Base-by-base conservation (phyloP, 2,113 vertebrate genomes). In the Perca flavescens region DNA sequence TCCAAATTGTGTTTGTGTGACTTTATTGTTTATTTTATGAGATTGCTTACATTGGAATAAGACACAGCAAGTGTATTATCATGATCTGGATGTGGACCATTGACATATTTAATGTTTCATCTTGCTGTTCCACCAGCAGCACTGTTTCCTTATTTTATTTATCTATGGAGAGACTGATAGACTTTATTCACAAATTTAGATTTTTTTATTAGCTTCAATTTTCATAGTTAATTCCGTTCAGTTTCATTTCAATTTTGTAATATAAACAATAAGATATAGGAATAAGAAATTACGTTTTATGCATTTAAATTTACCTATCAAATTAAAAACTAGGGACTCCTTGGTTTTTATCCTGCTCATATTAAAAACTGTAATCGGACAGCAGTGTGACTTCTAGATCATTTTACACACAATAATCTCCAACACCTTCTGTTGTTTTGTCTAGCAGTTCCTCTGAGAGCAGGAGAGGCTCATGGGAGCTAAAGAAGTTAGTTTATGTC, bases 401-500 rank as follows among this genome's bases (percentile, higher is more conserved):
- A 53, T 60, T 81, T 40, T 68, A 43, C 46, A 46, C 70, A 60
- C 54, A 36, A 46, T 67, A 25, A 71, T 70, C 65, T 65, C 19
- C 58, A 46, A 79, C 70, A 49, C 78, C 77, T 54, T 79, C 40
- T 25, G 31, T 34, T 65, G 65, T 64, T 77, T 73, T 49, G 73
- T 69, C 62, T 80, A 25, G 53, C 63, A 34, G n/a, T 21, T 74
- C 49, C 17, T 70, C 47, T n/a, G 58, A 75, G 68, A 81, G 60
- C 64, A 71, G 34, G 28, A 57, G 16, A 52, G 12, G 21, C 58
- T 83, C 57, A 34, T 25, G 21, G 25, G 53, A 77, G 36, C 14
- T 22, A 57, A 80, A 72, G 31, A 79, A 72, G 54, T 64, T 72
- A 17, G 16, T 65, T 77, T 72, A 72, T 70, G 47, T 74, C 57